Evolutionary conservation across 2,888 invertebrate genomes (phyloP), one percentile per base, ranked within the genome.

Genomic region (Leptopilina myrica): DNA sequence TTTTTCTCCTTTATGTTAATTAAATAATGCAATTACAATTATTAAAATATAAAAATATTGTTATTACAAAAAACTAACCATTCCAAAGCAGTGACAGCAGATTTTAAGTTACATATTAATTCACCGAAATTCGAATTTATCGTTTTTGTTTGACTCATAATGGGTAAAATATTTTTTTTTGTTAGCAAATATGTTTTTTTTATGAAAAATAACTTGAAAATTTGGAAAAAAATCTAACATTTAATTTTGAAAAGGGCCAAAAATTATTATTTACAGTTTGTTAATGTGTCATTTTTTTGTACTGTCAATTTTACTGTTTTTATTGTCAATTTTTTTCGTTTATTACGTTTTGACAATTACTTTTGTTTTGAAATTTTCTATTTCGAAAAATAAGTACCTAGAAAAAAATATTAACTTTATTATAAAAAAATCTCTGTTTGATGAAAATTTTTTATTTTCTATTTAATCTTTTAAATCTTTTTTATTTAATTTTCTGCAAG

Each of bases 31-130:
- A 49, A 49, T 49, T 49, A 49, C 12, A 11, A 49, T 11, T 49
- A 49, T n/a, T n/a, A 46, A 46, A 4, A 65, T 56, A 40, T 56
- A 12, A 69, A 56, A 26, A 33, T n/a, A 56, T 26, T 64, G 67
- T 66, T 75, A 56, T 46, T 6, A 62, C 75, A 46, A 64, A 15
- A 43, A 59, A 83, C 84, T 85, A 78, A 86, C 86, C 86, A 86
- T 84, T 85, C 84, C 76, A 84, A 79, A 15, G 81, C 82, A 20
- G 84, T 80, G 8, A 81, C 77, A 11, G 84, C 84, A 65, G 84
- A 78, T 81, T 84, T 85, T 49, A 86, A 69, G 73, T 77, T 81
- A 15, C 84, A 84, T 75, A 86, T 83, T 76, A 84, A 66, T 62
- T 83, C 79, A 3, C 77, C 77, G 9, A 82, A 76, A 56, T 84